A percentile compares a stretch with the other conserved stretches of the same genome.
These are phyloP conservation scores for Sitobion miscanthi DNA, from an alignment of 1,140 invertebrate species.

Conservation along the genomic window DNA sequence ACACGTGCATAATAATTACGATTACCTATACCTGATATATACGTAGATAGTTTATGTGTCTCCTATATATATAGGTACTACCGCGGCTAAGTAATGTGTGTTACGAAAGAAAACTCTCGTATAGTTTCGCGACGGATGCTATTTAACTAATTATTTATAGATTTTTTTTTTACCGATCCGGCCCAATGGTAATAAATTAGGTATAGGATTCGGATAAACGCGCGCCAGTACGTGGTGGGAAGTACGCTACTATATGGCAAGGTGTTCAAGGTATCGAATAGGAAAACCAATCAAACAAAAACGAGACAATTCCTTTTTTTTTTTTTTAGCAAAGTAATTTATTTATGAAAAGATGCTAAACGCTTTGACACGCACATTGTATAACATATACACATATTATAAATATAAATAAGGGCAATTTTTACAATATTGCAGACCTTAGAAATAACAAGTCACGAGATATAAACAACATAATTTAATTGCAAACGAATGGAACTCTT, in stretches of 20 bases:
- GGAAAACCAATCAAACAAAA: neutral
- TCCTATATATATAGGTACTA: neutral
- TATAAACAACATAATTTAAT: neutral
- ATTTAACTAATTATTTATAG: constrained; percentile 13
- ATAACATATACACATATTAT: neutral
- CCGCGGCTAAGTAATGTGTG: neutral
- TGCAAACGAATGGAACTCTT: neutral
- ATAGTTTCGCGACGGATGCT: neutral
- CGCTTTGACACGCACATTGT: neutral
- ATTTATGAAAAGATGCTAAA: neutral
- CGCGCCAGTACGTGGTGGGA: neutral
- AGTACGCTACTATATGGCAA: neutral
- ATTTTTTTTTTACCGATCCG: constrained; percentile 8
- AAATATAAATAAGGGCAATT: neutral
- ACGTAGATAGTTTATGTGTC: neutral
- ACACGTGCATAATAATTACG: constrained; percentile 44
- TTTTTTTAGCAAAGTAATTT: neutral
- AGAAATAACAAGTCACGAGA: neutral
- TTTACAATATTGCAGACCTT: neutral
- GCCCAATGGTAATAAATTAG: constrained; percentile 11
- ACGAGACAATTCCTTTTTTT: neutral
- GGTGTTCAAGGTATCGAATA: neutral
- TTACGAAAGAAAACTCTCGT: neutral
- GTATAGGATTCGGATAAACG: neutral
- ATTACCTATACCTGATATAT: neutral